Conservation (phyloP, 2,113 vertebrate genomes). For the pig (Sus scrofa) region DNA sequence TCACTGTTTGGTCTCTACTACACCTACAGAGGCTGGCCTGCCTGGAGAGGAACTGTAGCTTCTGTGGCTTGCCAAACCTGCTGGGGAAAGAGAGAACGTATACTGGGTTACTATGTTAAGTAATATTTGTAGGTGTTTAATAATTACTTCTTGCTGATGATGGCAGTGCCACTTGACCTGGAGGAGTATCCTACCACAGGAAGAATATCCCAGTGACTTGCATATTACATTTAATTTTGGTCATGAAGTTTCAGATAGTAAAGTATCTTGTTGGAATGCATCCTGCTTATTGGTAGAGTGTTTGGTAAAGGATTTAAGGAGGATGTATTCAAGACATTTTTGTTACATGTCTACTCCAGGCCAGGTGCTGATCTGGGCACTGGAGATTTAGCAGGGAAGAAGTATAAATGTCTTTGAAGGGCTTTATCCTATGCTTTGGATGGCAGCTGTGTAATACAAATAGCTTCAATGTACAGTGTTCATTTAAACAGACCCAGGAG, state of each 20-base stretch:
- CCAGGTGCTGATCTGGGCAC: neutral
- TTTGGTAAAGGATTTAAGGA: constrained; percentile 25
- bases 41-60: neutral
- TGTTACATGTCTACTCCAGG: neutral
- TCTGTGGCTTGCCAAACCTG: neutral
- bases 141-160: constrained; percentile 40
- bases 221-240: constrained; percentile 31
- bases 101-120: neutral
- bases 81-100: neutral
- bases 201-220: neutral
- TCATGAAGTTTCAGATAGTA: neutral
- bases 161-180: neutral
- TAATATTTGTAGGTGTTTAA: constrained; percentile 45
- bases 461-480: neutral
- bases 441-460: neutral
- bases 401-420: neutral
- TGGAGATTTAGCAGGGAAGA: neutral
- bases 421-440: neutral
- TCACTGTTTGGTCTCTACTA: neutral
- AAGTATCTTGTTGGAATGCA: constrained; percentile 2
- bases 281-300: neutral
- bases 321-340: neutral
- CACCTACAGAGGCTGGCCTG: neutral
- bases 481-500: constrained; percentile 28
- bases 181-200: neutral